phyloP scores from a whole-genome alignment of 2,113 vertebrate species.

The Zosterops borbonicus region DNA sequence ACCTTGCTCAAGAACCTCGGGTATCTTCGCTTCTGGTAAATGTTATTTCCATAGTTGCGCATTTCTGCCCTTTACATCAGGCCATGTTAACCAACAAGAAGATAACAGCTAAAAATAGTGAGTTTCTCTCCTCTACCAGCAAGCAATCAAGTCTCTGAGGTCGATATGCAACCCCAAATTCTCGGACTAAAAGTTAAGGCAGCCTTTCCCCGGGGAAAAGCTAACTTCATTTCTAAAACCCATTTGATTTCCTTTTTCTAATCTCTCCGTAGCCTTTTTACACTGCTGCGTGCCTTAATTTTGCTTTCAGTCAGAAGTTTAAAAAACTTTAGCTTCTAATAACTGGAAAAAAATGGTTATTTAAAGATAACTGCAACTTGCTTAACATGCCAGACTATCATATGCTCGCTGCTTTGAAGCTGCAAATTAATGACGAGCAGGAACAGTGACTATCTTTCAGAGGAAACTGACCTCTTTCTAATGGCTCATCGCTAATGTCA shows the following conservation, averaged over 20 bases:
- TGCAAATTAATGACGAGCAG: constrained; percentile 94
- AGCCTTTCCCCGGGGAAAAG: constrained; percentile 56
- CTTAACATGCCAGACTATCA: constrained; percentile 92
- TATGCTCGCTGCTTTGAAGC: constrained; percentile 93
- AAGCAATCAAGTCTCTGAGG: constrained; percentile 14
- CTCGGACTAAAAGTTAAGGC: constrained; percentile 59
- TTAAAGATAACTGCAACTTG: constrained; percentile 94
- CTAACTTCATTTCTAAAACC: constrained; percentile 77
- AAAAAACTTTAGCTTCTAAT: constrained; percentile 88
- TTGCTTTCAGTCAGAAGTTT: constrained; percentile 82
- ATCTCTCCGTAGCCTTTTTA: constrained; percentile 72
- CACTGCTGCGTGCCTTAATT: constrained; percentile 79
- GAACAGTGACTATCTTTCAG: constrained; percentile 93
- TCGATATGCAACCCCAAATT: constrained; percentile 12
- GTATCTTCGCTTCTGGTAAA: neutral
- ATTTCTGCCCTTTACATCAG: neutral
- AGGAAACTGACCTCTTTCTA: constrained; percentile 97
- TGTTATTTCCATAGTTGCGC: neutral
- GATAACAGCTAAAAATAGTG: constrained; percentile 15
- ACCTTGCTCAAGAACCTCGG: neutral
- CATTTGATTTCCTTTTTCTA: constrained; percentile 74
- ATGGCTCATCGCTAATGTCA: constrained; percentile 94
- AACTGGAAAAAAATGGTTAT: constrained; percentile 86
- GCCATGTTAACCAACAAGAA: neutral
- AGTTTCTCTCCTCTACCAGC: constrained; percentile 6